Conservation (phyloP, 2,113 vertebrate species). For the Onychostoma macrolepis region DNA sequence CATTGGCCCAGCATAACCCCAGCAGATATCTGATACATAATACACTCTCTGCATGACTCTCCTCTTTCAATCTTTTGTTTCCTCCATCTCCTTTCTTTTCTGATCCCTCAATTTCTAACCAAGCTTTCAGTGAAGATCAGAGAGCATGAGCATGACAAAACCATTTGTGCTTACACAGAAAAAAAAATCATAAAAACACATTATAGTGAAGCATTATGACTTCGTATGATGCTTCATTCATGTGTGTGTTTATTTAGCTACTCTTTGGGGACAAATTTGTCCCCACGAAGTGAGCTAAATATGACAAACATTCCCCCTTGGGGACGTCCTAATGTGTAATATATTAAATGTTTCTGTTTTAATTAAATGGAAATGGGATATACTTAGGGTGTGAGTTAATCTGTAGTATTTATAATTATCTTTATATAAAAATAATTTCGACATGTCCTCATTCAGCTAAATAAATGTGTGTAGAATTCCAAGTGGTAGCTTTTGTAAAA, state of each 20-base stretch:
- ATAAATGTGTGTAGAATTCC: neutral
- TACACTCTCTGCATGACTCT: conserved; percentile 58
- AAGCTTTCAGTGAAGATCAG: conserved; percentile 23
- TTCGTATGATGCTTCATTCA: neutral
- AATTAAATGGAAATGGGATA: conserved; percentile 5
- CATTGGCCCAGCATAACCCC: conserved; percentile 44
- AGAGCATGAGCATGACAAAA: neutral
- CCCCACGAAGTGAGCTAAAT: neutral
- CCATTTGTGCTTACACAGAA: neutral
- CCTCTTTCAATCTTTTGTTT: conserved; percentile 59
- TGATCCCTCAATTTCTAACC: conserved; percentile 16
- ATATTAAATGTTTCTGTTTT: neutral
- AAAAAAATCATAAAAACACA: conserved; percentile 23
- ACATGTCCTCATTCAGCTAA: neutral
- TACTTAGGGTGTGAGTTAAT: neutral
- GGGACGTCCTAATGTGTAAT: neutral
- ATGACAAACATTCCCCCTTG: neutral
- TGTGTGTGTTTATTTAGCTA: neutral
- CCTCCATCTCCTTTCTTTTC: conserved; percentile 30
- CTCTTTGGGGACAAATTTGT: neutral
- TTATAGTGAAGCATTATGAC: conserved; percentile 1
- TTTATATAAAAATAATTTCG: neutral
- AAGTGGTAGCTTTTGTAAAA: neutral
- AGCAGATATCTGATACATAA: conserved; percentile 66
- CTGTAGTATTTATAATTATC: neutral